A percentile compares a stretch with the other conserved stretches of the same genome.
Conservation (phyloP, 1,140 invertebrate species). For the Diorhabda elongata region DNA sequence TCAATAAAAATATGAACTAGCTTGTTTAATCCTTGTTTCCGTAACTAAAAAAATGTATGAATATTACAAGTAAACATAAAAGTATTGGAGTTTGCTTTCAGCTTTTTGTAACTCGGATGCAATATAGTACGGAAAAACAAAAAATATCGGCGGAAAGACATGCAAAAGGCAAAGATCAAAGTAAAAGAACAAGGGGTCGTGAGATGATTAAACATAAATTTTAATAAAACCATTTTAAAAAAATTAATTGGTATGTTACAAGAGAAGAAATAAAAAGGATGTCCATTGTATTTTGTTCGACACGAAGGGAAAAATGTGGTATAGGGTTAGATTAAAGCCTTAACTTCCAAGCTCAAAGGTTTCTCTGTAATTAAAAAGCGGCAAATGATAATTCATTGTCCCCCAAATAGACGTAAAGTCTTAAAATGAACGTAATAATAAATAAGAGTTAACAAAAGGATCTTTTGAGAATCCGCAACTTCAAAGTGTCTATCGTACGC, state of each 20-base stretch:
- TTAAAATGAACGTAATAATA: slow-evolving; percentile 48
- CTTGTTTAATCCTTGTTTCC: too few relatives aligned
- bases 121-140: not conserved
- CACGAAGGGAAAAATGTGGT: slow-evolving; percentile 7
- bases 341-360: slow-evolving; percentile 38
- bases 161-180: not conserved
- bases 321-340: slow-evolving; percentile 29
- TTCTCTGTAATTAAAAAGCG: slow-evolving; percentile 46
- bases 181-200: not conserved
- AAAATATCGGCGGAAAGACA: not conserved
- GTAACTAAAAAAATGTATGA: too few relatives aligned
- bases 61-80: too few relatives aligned
- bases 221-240: slow-evolving; percentile 9
- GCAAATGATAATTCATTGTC: slow-evolving; percentile 46
- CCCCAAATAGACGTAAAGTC: slow-evolving; percentile 39
- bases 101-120: too few relatives aligned
- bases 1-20: too few relatives aligned
- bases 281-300: slow-evolving; percentile 9
- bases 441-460: slow-evolving; percentile 47
- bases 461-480: slow-evolving; percentile 42
- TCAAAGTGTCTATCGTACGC: slow-evolving; percentile 41
- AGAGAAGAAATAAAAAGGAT: not conserved
- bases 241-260: slow-evolving; percentile 7
- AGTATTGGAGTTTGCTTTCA: too few relatives aligned
- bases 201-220: not conserved